A percentile compares a stretch with the other conserved stretches of the same genome.
Evolutionary conservation across 2,888 invertebrate species (phyloP).

Genomic region (Arrhopalites spinosus): DNA sequence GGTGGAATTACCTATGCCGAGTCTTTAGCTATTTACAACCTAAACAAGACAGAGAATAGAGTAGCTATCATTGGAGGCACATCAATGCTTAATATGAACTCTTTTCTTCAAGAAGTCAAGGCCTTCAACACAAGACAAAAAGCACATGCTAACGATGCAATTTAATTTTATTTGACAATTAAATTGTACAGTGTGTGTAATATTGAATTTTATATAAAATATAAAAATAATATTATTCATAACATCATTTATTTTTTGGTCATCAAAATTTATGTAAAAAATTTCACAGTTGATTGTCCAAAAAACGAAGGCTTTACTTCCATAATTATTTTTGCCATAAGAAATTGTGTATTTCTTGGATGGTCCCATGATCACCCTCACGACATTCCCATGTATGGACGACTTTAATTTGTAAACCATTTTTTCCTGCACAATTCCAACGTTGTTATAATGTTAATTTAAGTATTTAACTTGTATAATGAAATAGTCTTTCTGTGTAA

Average conservation of each 20-base stretch:
- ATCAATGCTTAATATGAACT: slow-evolving; percentile 82
- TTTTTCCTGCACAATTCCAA: slow-evolving; percentile 4
- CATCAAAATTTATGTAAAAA: neutral
- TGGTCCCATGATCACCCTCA: neutral
- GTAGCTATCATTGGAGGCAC: slow-evolving; percentile 88
- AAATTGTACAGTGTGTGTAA: neutral
- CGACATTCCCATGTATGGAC: neutral
- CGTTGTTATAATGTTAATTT: neutral
- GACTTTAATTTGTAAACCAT: slow-evolving; percentile 1
- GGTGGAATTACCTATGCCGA: slow-evolving; percentile 98
- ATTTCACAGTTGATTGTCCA: too few relatives aligned
- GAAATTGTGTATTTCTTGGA: slow-evolving; percentile 1
- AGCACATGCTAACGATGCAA: slow-evolving; percentile 21
- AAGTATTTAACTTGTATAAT: too few relatives aligned
- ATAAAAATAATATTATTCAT: neutral
- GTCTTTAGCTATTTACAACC: slow-evolving; percentile 78
- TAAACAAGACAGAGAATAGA: slow-evolving; percentile 76
- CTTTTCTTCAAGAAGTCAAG: slow-evolving; percentile 75
- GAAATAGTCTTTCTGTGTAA: too few relatives aligned
- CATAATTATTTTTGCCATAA: too few relatives aligned
- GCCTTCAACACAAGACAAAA: slow-evolving; percentile 26
- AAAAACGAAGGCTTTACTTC: too few relatives aligned
- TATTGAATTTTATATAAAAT: neutral
- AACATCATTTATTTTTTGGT: neutral
- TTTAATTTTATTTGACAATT: neutral